Evolutionary conservation across 2,888 invertebrate genomes (phyloP), one percentile per base, ranked within the genome.

Genomic region (Lepidochrysops patricia): DNA sequence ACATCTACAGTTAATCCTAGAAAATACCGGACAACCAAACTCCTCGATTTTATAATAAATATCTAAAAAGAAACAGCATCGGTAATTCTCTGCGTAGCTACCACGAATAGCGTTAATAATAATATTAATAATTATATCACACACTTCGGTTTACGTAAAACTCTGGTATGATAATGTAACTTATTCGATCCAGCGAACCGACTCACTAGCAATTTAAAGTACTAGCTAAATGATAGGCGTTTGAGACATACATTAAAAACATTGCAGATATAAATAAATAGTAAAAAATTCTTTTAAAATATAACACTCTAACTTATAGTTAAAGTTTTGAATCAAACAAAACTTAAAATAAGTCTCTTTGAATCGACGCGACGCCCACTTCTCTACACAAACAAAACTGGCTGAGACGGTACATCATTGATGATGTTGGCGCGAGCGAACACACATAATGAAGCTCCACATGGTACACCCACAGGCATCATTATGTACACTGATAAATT

Each of bases 261-360:
- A 77, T 71, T 71, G 77, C 75, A 72, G 69, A 74, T 76, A 78
- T 73, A 76, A 86, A 87, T 85, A 86, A 87, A 87, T 87, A 85
- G 73, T 79, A 74, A 74, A 75, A 77, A 63, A 62, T 58, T 66
- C 70, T 71, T 76, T 78, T 75, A 77, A 80, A 82, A 83, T 76
- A 81, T 74, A 84, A 80, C 79, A 78, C 81, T 84, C 81, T 86
- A 89, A 89, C 89, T 89, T 87, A 89, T 88, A 87, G 85, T 88
- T 85, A 87, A 84, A 88, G 89, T 89, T 89, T 89, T 89, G 88
- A 80, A 80, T 80, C 66, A 78, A 54, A 77, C 88, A 89, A 89
- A 89, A 89, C 89, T 82, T 84, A 88, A 86, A 88, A 89, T 88
- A 89, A 89, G 89, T 85, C 75, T 72, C 74, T 79, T 79, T 74